Evolutionary conservation across 2,113 vertebrate species (phyloP).

Genomic region (Telmatochromis sp.): DNA sequence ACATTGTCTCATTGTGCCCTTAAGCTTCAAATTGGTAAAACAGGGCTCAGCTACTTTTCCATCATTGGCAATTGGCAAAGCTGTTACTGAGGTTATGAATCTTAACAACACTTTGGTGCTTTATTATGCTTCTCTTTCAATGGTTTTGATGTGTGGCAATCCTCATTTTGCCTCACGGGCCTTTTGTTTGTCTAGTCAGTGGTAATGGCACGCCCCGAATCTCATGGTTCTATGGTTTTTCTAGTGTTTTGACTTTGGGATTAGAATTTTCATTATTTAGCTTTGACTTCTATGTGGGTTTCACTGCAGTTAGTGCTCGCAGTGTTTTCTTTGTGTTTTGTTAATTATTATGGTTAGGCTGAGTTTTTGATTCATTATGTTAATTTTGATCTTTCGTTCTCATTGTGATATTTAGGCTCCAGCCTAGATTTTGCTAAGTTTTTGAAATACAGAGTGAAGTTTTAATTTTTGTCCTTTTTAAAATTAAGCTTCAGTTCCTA

Average conservation of each 20-base stretch:
- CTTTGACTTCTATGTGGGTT: background rate
- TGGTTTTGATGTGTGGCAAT: background rate
- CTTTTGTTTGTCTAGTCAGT: background rate
- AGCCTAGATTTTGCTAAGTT: background rate
- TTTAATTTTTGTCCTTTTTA: background rate
- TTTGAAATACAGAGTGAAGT: background rate
- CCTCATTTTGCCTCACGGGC: background rate
- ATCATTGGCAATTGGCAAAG: constrained; percentile 3
- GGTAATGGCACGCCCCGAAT: background rate
- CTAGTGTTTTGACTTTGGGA: background rate
- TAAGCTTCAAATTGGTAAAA: background rate
- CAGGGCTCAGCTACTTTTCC: background rate
- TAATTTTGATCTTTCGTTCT: background rate
- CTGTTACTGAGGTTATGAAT: background rate
- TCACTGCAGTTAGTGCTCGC: background rate
- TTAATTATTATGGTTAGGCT: background rate
- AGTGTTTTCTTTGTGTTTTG: accelerated
- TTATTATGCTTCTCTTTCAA: background rate
- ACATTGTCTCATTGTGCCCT: background rate
- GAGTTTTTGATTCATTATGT: background rate
- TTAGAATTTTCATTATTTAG: background rate
- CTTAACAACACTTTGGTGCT: background rate
- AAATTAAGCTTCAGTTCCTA: background rate
- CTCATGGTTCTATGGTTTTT: background rate
- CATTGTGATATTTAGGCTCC: background rate